Conservation (phyloP, 1,140 invertebrate genomes). For the Hycleus phaleratus region DNA sequence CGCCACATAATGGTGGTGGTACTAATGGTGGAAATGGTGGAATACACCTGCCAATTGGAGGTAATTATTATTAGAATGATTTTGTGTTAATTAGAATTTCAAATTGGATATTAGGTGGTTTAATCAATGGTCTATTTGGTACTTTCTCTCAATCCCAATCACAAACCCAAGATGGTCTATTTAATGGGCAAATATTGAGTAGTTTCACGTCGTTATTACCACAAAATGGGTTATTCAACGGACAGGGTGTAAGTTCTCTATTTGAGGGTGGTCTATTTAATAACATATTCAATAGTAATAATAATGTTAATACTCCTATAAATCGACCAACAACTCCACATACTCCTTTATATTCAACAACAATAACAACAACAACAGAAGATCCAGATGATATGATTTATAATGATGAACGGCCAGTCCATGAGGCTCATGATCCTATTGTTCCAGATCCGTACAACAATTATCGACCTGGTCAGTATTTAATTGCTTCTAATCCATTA, state of each 20-base stretch:
- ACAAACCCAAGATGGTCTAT: neutral
- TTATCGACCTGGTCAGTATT: constrained; percentile 11
- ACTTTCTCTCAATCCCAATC: neutral
- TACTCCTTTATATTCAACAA: neutral
- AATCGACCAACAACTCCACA: neutral
- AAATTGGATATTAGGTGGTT: neutral
- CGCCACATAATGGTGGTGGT: too few species aligned
- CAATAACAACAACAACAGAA: neutral
- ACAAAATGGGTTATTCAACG: constrained; percentile 4
- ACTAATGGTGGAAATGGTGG: neutral
- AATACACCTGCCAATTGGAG: neutral
- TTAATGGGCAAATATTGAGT: neutral
- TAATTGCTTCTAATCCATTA: constrained; percentile 8
- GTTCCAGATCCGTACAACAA: constrained; percentile 15
- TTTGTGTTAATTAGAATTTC: neutral
- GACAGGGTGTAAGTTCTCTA: constrained; percentile 1
- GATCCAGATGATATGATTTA: constrained; percentile 16
- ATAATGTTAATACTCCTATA: neutral
- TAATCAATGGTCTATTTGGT: constrained; percentile 1
- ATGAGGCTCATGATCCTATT: constrained; percentile 12
- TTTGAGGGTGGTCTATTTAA: constrained; percentile 4
- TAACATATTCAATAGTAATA: neutral
- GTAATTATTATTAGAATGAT: neutral
- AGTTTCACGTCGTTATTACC: neutral
- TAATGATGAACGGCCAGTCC: constrained; percentile 10